Base-by-base conservation (phyloP, 2,888 invertebrate genomes). In the Lochmaea crataegi region DNA sequence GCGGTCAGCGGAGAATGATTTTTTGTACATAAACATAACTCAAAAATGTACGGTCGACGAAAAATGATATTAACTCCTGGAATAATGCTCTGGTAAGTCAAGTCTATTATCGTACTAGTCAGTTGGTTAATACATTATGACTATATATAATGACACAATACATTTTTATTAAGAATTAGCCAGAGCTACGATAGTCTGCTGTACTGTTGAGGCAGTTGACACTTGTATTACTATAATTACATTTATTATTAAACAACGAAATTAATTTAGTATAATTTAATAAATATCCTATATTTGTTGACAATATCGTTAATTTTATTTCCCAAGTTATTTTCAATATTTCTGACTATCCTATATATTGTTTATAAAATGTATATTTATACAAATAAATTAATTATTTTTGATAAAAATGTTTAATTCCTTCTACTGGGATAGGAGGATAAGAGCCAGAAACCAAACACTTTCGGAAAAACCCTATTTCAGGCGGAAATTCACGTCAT, bases 331-430 rank as follows among this genome's bases (percentile, higher is more conserved):
- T 45, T 45, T 45, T 45, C 12, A 61, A 61, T 32, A 61, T 61
- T 41, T 26, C 42, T 18, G n/a, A 41, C n/a, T 61, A 41, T 16
- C 18, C 5, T 14, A 18, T 11, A 32, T 42, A 63, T 26, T 45
- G 6, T 18, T 18, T 38, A 42, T 42, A 45, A 32, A 63, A 63
- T 63, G 63, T 63, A 63, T 18, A 53, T 53, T 51, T n/a, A 51
- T 51, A 16, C 14, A 16, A 14, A 51, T 16, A 16, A 51, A 51
- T 51, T n/a, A 45, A 45, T 32, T 32, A 45, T 53, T 53, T 18
- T 53, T 53, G 10, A 53, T 48, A 45, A 48, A 18, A 65, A 65
- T 65, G 32, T 60, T 60, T 41, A 32, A 32, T 32, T 32, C 26
- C 26, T 32, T 32, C 2, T 32, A 22, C 2, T n/a, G n/a, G n/a